Base-by-base conservation (phyloP, 2,797 vertebrate genomes). In the Clarias fuscus region DNA sequence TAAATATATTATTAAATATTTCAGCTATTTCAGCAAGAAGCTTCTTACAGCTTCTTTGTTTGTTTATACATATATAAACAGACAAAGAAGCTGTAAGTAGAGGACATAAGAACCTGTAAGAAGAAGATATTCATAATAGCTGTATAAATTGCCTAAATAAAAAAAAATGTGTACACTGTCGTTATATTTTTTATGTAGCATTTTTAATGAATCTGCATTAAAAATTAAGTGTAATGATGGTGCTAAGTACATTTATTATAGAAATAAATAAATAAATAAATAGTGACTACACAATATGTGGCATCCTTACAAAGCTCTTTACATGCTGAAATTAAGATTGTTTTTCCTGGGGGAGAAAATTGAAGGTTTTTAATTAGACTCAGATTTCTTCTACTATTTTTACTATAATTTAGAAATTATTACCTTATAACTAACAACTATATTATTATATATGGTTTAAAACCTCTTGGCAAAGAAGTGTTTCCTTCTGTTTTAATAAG, bases 391-490 rank as follows among this genome's bases (percentile, higher is more conserved):
- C 6, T 78, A 14, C 13, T 72, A 24, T 72, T 72, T 0, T 27
- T 75, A n/a, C n/a, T 75, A 48, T 75, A 37, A 6, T 64, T 79
- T 14, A 24, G 3, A 40, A 48, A 67, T 48, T 0, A 6, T 53
- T 82, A 11, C 15, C 8, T 43, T 62, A 5, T 6, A 62, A 24
- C 30, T 67, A 48, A 53, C 4, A 67, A 67, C 56, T 81, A 27
- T 48, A 65, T 14, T 43, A 64, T 65, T 67, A 67, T n/a, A 53
- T 67, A 67, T 82, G 24, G 62, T 67, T 48, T 82, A 67, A 82
- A 67, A 65, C n/a, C 40, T 11, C 79, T 67, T 82, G 62, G 24
- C 79, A 82, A 61, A 65, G n/a, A 64, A 27, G 79, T 30, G 40
- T 68, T 68, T 82, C 40, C n/a, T 53, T 82, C 64, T 73, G 0